Base-by-base conservation (phyloP, 92 coral and sea anemone species). In the Epizoanthus stellaris region DNA sequence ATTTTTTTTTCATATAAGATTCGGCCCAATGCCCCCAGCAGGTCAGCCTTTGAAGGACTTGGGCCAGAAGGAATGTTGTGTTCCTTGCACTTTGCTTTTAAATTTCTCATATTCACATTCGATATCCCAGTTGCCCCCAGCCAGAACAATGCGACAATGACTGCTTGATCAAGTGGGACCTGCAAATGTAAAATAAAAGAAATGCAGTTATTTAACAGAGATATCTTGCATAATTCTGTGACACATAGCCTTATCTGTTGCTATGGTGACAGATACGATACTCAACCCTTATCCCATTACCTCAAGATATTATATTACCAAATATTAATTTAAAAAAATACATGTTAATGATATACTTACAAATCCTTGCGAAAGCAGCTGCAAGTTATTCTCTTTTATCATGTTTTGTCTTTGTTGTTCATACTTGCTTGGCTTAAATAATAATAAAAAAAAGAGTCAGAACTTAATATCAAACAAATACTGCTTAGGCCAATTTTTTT, bases 291-390 rank as follows among this genome's bases (percentile, higher is more conserved):
- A 73, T 64, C 47, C 80, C 64, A 74, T 42, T 54, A 54, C 65
- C 65, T 54, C 64, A 54, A 34, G 45, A 75, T 75, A 25, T 34
- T 75, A 11, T 75, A 54, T 74, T 74, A 74, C 19, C 63, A 52
- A 38, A 52, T 21, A 74, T 62, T 36, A 56, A 25, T 56, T 30
- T 0, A 54, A 75, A 75, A 75, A n/a, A 74, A 54, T 34, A 30
- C 65, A 54, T 30, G 12, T 75, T 54, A 25, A 75, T 75, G 80
- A 54, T 75, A 75, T 25, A 75, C 80, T 75, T 75, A 75, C 80
- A 75, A 75, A 75, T 75, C 80, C 80, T 57, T 54, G 65, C 21
- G 21, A 56, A 20, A 47, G 80, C 45, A 75, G 23, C 65, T 56
- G 66, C 65, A 56, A 75, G 25, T 75, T 25, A 16, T 75, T 75